These are phyloP conservation scores for Hucho hucho DNA, from an alignment of 2,113 vertebrate species.

Conservation along the genomic window DNA sequence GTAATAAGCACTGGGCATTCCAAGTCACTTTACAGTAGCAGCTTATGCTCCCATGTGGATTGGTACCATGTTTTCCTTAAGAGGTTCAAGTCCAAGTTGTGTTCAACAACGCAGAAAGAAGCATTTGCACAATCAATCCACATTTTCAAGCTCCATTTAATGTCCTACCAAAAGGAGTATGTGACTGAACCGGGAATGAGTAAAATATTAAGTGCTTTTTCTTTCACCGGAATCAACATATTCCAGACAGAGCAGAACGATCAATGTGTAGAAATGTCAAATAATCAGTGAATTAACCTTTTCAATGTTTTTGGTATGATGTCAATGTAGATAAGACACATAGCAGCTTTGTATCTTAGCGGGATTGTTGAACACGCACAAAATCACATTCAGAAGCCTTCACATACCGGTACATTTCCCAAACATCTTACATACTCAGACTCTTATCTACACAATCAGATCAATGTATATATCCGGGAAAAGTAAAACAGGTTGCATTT, in stretches of 20 bases:
- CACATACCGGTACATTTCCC: constrained; percentile 38
- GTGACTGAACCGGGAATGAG: constrained; percentile 60
- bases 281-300: constrained; percentile 44
- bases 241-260: constrained; percentile 48
- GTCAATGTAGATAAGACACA: constrained; percentile 61
- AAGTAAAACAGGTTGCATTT: constrained; percentile 88
- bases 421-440: constrained; percentile 39
- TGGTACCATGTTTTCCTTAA: constrained; percentile 5
- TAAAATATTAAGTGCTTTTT: constrained; percentile 67
- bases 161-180: constrained; percentile 61
- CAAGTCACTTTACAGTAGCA: not conserved
- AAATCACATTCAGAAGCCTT: constrained; percentile 58
- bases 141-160: constrained; percentile 70
- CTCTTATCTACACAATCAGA: constrained; percentile 46
- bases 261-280: constrained; percentile 60
- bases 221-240: constrained; percentile 55
- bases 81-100: not conserved
- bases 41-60: not conserved
- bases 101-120: constrained; percentile 40
- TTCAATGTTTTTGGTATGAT: constrained; percentile 54
- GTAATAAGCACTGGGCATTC: not conserved
- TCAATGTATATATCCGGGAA: constrained; percentile 73
- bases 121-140: constrained; percentile 49
- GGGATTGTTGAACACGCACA: constrained; percentile 65
- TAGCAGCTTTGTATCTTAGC: constrained; percentile 65